A percentile compares a stretch with the other conserved stretches of the same genome.
phyloP scores from a whole-genome alignment of 2,113 vertebrate species.

The Maccullochella peelii region DNA sequence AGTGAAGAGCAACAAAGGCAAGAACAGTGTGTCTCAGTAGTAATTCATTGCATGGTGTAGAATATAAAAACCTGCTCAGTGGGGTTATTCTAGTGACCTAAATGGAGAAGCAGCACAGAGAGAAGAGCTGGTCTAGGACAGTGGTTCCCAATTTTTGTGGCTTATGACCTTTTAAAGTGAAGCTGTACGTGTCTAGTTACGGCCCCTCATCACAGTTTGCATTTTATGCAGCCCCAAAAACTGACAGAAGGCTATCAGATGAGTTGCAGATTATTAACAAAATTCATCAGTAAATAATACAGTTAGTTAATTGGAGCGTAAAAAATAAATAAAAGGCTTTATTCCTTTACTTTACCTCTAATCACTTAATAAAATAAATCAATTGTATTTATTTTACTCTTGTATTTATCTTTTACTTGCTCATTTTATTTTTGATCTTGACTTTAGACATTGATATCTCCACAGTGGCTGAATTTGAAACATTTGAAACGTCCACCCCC shows the following conservation, averaged over 20 bases:
- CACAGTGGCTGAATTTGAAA: no score
- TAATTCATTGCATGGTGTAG: neutral
- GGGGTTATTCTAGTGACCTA: slow-evolving; percentile 3
- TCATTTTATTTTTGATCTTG: neutral
- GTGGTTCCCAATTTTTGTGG: neutral
- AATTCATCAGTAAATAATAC: no score
- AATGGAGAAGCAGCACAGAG: neutral
- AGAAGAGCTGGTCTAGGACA: neutral
- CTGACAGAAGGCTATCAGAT: neutral
- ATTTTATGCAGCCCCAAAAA: neutral
- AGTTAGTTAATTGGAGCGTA: neutral
- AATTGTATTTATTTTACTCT: no score
- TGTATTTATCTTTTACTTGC: neutral
- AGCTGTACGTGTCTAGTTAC: neutral
- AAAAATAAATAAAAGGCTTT: neutral
- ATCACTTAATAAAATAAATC: neutral
- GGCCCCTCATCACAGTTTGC: neutral
- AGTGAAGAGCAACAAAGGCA: slow-evolving; percentile 39
- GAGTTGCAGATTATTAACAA: neutral
- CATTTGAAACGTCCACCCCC: no score
- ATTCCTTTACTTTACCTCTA: neutral
- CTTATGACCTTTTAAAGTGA: neutral
- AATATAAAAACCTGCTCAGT: slow-evolving; percentile 10
- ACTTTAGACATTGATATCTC: no score
- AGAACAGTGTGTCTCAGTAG: neutral